These are phyloP conservation scores for Ommatoiulus sabulosus DNA, from an alignment of 2,888 invertebrate genomes.

Conservation along the genomic window DNA sequence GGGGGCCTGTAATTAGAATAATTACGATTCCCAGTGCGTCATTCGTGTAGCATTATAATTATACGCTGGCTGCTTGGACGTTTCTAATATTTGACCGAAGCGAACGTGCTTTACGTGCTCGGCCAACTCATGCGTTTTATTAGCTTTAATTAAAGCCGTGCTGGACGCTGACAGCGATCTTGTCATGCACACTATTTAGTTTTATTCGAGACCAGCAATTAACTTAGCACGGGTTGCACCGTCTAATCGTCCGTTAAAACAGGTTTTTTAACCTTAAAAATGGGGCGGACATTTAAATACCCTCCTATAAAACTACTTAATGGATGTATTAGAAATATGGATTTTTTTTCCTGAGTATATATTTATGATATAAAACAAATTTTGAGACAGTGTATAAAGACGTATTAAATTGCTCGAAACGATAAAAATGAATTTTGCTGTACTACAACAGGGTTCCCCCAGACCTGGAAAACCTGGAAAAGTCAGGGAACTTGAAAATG, in stretches of 20 bases:
- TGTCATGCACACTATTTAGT: neutral
- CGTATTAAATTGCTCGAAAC: too few relatives aligned
- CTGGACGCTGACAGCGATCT: neutral
- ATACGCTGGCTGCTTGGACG: neutral
- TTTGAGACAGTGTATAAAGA: too few relatives aligned
- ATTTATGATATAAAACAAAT: too few relatives aligned
- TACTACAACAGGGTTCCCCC: too few relatives aligned
- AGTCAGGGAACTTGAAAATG: too few relatives aligned
- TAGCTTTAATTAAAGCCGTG: constrained; percentile 41
- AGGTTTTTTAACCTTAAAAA: neutral
- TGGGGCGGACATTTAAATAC: neutral
- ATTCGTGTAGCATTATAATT: constrained; percentile 45
- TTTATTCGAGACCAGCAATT: neutral
- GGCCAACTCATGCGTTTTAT: constrained; percentile 39
- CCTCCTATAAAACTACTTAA: too few relatives aligned
- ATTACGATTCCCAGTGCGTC: constrained; percentile 14
- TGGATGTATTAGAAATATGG: too few relatives aligned
- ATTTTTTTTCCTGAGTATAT: too few relatives aligned
- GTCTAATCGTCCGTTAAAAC: neutral
- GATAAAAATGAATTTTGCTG: too few relatives aligned
- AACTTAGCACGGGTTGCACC: neutral
- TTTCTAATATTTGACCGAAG: constrained; percentile 17
- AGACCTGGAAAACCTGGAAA: too few relatives aligned
- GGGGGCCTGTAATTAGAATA: constrained; percentile 11
- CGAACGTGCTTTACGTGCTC: constrained; percentile 28